Evolutionary conservation across 2,113 vertebrate genomes (phyloP).

Genomic region (Brachyistius frenatus): DNA sequence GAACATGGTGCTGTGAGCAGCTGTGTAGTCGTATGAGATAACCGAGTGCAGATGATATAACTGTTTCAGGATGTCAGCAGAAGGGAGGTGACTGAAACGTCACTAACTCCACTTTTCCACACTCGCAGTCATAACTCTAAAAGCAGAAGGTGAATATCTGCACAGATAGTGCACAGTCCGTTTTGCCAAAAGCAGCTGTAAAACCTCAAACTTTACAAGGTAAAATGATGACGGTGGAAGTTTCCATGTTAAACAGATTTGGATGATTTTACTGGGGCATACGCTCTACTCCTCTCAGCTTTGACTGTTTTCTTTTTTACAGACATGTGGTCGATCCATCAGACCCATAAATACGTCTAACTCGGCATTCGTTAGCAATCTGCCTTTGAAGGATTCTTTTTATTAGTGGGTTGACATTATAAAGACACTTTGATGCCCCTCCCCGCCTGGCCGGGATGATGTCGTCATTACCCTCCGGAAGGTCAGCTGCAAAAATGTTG

Average conservation of each 20-base stretch:
- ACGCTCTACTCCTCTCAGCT: slow-evolving; percentile 17
- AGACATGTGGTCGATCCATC: slow-evolving; percentile 65
- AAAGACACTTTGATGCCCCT: slow-evolving; percentile 63
- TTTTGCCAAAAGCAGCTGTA: slow-evolving; percentile 29
- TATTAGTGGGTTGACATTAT: slow-evolving; percentile 70
- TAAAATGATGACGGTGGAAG: slow-evolving; percentile 16
- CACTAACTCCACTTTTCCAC: background rate
- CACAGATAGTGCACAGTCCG: background rate
- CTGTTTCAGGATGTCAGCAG: background rate
- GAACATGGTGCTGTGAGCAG: background rate
- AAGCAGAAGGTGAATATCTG: slow-evolving; percentile 12
- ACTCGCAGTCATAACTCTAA: background rate
- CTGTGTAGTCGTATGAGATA: background rate
- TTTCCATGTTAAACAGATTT: slow-evolving; percentile 39
- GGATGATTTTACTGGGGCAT: slow-evolving; percentile 15
- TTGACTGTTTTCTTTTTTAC: slow-evolving; percentile 40
- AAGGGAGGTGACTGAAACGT: background rate
- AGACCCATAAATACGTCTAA: slow-evolving; percentile 46
- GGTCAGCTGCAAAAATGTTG: slow-evolving; percentile 51
- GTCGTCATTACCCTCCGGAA: slow-evolving; percentile 52
- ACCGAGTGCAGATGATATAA: too few relatives aligned
- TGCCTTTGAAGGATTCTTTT: slow-evolving; percentile 66
- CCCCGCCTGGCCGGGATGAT: slow-evolving; percentile 10
- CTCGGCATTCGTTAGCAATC: slow-evolving; percentile 61
- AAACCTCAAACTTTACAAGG: slow-evolving; percentile 23